Conservation (phyloP, 2,113 vertebrate genomes). For the Plecotus auritus region DNA sequence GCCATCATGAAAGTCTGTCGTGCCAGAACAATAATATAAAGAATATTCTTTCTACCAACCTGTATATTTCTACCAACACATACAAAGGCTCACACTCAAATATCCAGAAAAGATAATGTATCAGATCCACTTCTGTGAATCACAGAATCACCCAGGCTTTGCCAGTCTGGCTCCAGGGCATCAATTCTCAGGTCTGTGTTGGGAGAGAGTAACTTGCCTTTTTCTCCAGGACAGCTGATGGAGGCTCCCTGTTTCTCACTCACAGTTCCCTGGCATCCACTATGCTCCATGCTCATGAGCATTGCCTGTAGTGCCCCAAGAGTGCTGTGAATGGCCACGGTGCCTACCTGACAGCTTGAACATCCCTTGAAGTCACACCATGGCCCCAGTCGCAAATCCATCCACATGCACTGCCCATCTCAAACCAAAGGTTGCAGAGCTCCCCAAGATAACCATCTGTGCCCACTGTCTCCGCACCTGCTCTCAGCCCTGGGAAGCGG, state of each 20-base stretch:
- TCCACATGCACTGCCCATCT: neutral
- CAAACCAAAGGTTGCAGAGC: neutral
- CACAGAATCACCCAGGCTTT: neutral
- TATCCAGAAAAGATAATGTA: neutral
- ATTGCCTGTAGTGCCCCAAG: neutral
- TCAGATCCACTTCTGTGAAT: neutral
- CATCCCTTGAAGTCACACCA: neutral
- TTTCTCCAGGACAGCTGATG: neutral
- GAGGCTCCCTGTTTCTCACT: neutral
- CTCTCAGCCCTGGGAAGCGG: neutral
- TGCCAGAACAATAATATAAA: neutral
- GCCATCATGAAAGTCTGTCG: neutral
- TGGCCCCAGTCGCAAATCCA: neutral
- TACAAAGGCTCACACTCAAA: neutral
- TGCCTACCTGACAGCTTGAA: neutral
- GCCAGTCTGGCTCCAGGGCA: fast-evolving
- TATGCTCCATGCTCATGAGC: neutral
- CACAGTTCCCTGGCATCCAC: neutral
- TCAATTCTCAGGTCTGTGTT: neutral
- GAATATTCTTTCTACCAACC: neutral
- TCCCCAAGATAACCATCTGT: neutral
- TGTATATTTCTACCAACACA: neutral
- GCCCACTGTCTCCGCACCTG: neutral
- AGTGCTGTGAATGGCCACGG: neutral
- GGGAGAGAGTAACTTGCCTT: neutral